phyloP scores from a whole-genome alignment of 2,113 vertebrate species.

The Tragelaphus imberbis region DNA sequence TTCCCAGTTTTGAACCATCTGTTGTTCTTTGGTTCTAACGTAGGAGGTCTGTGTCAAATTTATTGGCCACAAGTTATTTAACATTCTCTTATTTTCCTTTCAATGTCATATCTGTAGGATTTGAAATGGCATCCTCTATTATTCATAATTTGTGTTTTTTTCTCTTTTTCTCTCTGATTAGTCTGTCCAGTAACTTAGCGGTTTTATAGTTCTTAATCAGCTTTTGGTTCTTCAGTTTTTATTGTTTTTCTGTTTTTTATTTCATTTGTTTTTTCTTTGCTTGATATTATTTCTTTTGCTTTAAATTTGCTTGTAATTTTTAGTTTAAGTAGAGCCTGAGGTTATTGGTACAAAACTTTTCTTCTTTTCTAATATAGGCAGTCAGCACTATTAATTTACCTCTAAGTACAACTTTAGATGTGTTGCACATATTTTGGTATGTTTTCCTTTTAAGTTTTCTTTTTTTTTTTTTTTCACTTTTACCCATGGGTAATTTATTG shows the following conservation, averaged over 20 bases:
- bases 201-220: not conserved
- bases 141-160: not conserved
- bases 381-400: not conserved
- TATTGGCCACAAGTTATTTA: not conserved
- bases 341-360: not conserved
- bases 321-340: not conserved
- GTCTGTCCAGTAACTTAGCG: not conserved
- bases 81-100: not conserved
- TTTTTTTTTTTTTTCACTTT: not conserved
- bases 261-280: not conserved
- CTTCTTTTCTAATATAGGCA: not conserved
- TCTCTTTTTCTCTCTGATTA: not conserved
- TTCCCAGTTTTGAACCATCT: not conserved
- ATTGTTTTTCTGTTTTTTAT: not conserved
- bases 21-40: not conserved
- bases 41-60: not conserved
- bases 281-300: not conserved
- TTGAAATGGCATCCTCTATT: not conserved
- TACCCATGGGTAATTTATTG: not conserved
- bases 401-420: not conserved
- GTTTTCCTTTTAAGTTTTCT: not conserved
- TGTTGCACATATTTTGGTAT: not conserved
- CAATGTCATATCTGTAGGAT: not conserved
- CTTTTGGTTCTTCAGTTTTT: not conserved
- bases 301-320: not conserved